Base-by-base conservation (phyloP, 2,888 invertebrate species). In the Boloria selene region DNA sequence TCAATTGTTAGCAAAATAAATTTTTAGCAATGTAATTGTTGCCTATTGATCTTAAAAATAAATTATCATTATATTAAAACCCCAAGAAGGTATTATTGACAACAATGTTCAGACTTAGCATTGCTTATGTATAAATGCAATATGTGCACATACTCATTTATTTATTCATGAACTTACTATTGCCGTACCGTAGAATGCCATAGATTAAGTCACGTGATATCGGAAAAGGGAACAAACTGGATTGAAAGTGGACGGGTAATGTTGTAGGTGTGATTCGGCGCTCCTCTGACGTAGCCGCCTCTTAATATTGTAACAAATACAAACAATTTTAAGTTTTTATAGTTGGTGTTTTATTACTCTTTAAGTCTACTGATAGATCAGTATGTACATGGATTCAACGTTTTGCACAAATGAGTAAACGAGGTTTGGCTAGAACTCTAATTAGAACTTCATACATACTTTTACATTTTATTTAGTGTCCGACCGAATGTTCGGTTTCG, bases 281-380 rank as follows among this genome's bases (percentile, higher is more conserved):
- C 61, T 79, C 78, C 81, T 68, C 80, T 85, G 81, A 80, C 81
- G 81, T 77, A 80, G 73, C 64, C 72, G 71, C 61, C 51, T 73
- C 53, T 49, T 63, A 53, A 50, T 50, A 45, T 52, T 16, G 17
- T 17, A 38, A 14, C 17, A 59, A 17, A 50, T 14, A 38, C 38
- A 38, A 17, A 38, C 31, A 59, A 14, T 10, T 50, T n/a, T 14
- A 5, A 31, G 38, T n/a, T 50, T 49, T 17, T 16, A 38, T 47
- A 14, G 22, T 17, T 13, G 17, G 5, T 49, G 45, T 56, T 10
- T 38, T 38, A 38, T 38, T 38, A 10, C 10, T 38, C 3, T 2
- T 38, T 38, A 38, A 38, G 10, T 38, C 0, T 38, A 7, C 31
- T 38, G 31, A 38, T 38, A 38, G 31, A 38, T 38, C 10, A 7